Conservation (phyloP, 2,113 vertebrate genomes). For the Gulo gulo region DNA sequence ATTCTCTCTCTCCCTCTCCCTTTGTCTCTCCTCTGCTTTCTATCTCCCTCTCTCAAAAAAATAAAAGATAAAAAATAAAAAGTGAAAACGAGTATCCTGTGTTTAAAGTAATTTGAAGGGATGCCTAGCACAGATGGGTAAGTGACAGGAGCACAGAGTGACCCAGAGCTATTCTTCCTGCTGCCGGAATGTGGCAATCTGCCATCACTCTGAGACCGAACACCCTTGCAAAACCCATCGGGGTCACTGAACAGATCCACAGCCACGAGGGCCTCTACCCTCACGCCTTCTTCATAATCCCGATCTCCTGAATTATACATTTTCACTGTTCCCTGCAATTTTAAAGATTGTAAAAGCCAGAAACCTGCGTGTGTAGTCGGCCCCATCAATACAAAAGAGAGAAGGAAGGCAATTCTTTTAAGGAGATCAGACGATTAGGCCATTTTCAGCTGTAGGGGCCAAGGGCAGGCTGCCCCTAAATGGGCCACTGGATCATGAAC, state of each 20-base stretch:
- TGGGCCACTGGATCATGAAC: neutral
- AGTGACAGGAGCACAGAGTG: neutral
- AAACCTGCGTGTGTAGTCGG: neutral
- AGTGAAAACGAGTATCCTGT: neutral
- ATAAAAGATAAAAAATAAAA: neutral
- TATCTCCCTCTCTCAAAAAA: neutral
- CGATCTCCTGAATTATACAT: neutral
- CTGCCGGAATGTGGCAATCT: neutral
- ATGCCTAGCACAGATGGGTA: neutral
- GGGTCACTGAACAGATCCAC: neutral
- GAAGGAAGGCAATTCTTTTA: neutral
- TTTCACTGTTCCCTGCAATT: neutral
- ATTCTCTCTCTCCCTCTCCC: neutral
- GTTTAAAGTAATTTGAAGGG: conserved; percentile 1
- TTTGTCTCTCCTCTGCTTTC: neutral
- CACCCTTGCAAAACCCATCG: neutral
- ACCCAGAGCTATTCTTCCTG: neutral
- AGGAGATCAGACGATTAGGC: neutral
- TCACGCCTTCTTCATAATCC: neutral
- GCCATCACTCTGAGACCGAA: neutral
- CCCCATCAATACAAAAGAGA: neutral
- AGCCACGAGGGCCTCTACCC: neutral
- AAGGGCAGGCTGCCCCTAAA: neutral
- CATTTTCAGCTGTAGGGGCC: neutral
- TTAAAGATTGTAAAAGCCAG: neutral